Evolutionary conservation across 2,797 vertebrate genomes (phyloP).

Genomic region (Luscinia luscinia): DNA sequence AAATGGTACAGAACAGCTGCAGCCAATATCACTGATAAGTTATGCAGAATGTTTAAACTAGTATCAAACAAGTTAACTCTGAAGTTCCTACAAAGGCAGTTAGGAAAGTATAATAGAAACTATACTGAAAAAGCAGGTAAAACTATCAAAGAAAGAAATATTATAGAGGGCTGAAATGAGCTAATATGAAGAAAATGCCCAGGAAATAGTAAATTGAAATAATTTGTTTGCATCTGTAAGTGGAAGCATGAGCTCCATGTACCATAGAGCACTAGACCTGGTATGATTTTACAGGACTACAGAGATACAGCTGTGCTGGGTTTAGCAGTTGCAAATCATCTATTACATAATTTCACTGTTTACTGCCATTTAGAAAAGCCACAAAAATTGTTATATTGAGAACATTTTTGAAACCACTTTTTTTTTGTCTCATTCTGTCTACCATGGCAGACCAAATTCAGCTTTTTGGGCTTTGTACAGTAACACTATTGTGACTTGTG

Average conservation of each 20-base stretch:
- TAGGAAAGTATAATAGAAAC: neutral
- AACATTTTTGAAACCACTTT: neutral
- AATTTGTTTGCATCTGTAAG: neutral
- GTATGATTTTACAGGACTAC: neutral
- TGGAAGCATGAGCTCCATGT: neutral
- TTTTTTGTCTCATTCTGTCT: neutral
- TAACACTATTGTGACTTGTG: neutral
- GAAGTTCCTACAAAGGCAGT: neutral
- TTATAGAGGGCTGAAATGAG: neutral
- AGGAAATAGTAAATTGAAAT: neutral
- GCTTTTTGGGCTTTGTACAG: neutral
- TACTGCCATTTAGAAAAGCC: neutral
- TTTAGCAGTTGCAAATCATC: neutral
- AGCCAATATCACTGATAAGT: neutral
- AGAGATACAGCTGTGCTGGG: neutral
- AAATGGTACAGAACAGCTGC: neutral
- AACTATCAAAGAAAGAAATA: neutral
- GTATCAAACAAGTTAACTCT: neutral
- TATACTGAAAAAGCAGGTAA: neutral
- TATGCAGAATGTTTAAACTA: neutral
- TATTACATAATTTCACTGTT: neutral
- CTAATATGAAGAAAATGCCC: neutral
- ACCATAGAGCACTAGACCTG: neutral
- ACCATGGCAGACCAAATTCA: neutral
- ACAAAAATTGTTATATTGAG: neutral